phyloP scores from a whole-genome alignment of 2,113 vertebrate genomes.

The Xenus cinereus region DNA sequence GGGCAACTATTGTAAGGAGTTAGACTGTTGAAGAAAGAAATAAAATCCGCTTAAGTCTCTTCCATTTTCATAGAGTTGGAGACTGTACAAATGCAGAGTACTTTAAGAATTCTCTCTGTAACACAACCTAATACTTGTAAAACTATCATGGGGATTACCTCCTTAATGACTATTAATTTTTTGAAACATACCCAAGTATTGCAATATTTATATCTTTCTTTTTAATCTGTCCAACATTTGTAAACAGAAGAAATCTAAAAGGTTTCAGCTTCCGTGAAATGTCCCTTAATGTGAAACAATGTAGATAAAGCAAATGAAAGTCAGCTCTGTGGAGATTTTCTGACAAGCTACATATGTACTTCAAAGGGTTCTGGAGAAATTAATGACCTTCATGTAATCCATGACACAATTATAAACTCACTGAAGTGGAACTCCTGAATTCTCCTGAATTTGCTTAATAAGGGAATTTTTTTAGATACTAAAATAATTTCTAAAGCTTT shows the following conservation, averaged over 20 bases:
- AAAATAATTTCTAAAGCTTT: background rate
- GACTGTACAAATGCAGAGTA: background rate
- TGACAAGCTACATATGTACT: background rate
- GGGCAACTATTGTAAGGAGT: background rate
- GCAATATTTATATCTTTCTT: background rate
- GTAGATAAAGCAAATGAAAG: background rate
- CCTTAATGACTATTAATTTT: background rate
- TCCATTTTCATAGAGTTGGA: background rate
- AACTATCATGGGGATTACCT: background rate
- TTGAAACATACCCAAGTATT: background rate
- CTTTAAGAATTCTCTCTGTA: background rate
- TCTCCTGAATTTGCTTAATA: background rate
- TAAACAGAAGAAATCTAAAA: background rate
- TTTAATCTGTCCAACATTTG: background rate
- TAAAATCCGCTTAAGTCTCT: background rate
- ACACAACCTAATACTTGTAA: background rate
- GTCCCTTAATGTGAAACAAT: background rate
- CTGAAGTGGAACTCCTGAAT: background rate
- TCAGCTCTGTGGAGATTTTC: background rate
- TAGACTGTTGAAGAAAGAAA: background rate
- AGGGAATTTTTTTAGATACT: background rate
- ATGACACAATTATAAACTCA: background rate
- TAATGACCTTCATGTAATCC: background rate
- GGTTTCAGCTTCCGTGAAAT: background rate
- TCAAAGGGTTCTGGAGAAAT: background rate